Evolutionary conservation across 2,797 vertebrate genomes (phyloP), one percentile per base, ranked within the genome.

Genomic region (Lithobates sylvaticus): DNA sequence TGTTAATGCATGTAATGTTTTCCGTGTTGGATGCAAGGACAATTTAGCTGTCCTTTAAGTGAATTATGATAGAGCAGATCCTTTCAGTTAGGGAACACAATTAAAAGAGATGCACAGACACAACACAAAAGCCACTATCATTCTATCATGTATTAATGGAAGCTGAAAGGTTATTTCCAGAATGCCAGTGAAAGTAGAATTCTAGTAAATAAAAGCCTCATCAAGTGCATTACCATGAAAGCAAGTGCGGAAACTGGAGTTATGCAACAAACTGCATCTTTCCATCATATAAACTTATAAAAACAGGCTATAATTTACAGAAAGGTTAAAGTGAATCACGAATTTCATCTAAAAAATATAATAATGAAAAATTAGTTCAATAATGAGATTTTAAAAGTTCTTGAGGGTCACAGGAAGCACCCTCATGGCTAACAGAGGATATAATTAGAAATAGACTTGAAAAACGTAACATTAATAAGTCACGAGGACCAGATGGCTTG

Each of bases 201-300:
- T 73, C 70, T 61, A 26, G 67, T 84, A 36, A 79, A 47, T 75
- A 74, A 73, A 73, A 80, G 77, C 69, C 13, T 74, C 10, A 21
- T 78, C 47, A 23, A 67, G 84, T 74, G 39, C 76, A 85, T 85
- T 85, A 68, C 29, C 50, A 72, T 75, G 18, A 80, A 85, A 79
- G 69, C 77, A 80, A 78, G 21, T 32, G 44, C 13, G 21, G 36
- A 32, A 71, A 58, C 29, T n/a, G 1, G 39, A 36, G 61, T 78
- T 72, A 78, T 69, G 34, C 10, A 18, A 79, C 69, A 74, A 80
- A 74, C 54, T 34, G 71, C 39, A 85, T 39, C 36, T 50, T 67
- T 36, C 76, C 13, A 39, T 71, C 65, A 61, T 29, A 58, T 71
- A 78, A 71, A 69, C 39, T 71, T 42, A 70, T 42, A 58, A 44